Conservation (phyloP, 2,113 vertebrate genomes). For the Pelvicachromis taeniatus region DNA sequence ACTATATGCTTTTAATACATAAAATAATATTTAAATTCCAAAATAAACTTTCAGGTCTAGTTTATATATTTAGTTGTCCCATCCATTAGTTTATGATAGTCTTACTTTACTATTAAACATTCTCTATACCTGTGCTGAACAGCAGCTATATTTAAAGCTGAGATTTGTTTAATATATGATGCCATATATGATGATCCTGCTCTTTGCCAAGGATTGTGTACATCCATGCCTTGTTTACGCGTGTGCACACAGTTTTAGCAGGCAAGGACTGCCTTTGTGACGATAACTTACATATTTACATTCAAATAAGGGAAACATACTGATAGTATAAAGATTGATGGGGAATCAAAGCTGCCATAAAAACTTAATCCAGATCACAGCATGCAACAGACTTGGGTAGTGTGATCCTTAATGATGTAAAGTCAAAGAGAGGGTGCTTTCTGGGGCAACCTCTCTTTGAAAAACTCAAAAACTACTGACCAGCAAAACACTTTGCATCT, state of each 20-base stretch:
- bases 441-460: too few relatives aligned
- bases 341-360: neutral
- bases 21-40: too few relatives aligned
- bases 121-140: neutral
- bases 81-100: too few relatives aligned
- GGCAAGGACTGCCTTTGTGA: neutral
- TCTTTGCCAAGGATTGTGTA: conserved; percentile 22
- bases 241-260: neutral
- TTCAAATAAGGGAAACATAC: neutral
- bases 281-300: neutral
- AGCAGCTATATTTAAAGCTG: conserved; percentile 6
- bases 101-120: neutral
- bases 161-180: conserved; percentile 13
- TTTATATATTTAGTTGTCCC: neutral
- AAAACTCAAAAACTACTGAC: conserved; percentile 18
- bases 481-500: conserved; percentile 27
- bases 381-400: neutral
- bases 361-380: neutral
- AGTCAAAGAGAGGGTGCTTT: neutral
- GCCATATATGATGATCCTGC: neutral
- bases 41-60: too few relatives aligned
- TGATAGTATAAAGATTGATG: neutral
- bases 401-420: neutral
- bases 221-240: neutral
- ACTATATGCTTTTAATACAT: too few relatives aligned